These are phyloP conservation scores for Prosopocoilus inquinatus DNA, from an alignment of 2,888 invertebrate genomes.

Conservation along the genomic window DNA sequence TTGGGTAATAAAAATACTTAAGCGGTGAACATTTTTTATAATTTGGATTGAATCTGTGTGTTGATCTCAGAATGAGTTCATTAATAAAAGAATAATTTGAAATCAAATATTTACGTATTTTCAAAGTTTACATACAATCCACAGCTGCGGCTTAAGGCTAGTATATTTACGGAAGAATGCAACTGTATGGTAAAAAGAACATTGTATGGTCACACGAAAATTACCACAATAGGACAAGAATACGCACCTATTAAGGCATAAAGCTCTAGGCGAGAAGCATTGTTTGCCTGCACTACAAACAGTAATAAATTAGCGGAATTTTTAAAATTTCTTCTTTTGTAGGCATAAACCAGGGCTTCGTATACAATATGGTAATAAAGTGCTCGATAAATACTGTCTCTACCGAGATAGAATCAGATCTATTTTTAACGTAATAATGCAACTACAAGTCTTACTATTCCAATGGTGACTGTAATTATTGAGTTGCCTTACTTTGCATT, in stretches of 20 bases:
- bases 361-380: constrained; percentile 32
- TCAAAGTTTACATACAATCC: too few species aligned
- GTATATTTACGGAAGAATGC: constrained; percentile 4
- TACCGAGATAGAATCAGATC: constrained; percentile 25
- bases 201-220: constrained; percentile 18
- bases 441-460: too few species aligned
- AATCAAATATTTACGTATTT: too few species aligned
- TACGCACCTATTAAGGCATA: constrained; percentile 28
- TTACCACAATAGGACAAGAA: constrained; percentile 19
- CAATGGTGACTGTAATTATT: too few species aligned
- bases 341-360: constrained; percentile 27
- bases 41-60: too few species aligned
- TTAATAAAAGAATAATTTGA: too few species aligned
- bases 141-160: too few species aligned
- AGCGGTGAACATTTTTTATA: too few species aligned
- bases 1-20: too few species aligned
- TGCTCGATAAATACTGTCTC: constrained; percentile 19
- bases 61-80: too few species aligned
- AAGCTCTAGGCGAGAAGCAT: constrained; percentile 22
- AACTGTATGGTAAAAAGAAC: constrained; percentile 20
- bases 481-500: too few species aligned
- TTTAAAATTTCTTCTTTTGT: constrained; percentile 25
- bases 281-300: constrained; percentile 24
- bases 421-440: too few species aligned
- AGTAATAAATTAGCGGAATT: constrained; percentile 28